A percentile compares a stretch with the other conserved stretches of the same genome.
phyloP scores from a whole-genome alignment of 2,113 vertebrate species.

The Syrrhaptes paradoxus region DNA sequence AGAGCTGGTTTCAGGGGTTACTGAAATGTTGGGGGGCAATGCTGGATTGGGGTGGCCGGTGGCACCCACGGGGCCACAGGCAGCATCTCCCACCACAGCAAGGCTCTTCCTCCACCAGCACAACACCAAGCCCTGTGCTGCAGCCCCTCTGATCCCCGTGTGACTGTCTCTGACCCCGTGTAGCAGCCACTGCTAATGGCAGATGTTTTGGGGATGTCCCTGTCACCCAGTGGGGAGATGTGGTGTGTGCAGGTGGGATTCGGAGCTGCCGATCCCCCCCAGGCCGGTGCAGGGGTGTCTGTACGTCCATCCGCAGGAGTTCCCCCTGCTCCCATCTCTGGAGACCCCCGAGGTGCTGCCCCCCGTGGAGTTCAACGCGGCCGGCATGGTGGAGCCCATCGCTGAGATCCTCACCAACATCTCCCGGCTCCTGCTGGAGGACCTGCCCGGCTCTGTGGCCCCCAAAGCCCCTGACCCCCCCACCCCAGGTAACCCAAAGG shows the following conservation, averaged over 20 bases:
- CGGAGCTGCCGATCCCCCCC: background rate
- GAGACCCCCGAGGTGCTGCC: slow-evolving; percentile 40
- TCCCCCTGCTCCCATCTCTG: slow-evolving; percentile 68
- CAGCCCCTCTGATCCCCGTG: background rate
- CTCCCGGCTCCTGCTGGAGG: slow-evolving; percentile 79
- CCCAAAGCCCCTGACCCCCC: background rate
- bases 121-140: background rate
- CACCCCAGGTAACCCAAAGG: slow-evolving; percentile 66
- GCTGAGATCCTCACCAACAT: slow-evolving; percentile 73
- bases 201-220: background rate
- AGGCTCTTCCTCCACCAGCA: background rate
- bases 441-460: slow-evolving; percentile 54
- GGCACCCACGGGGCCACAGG: background rate
- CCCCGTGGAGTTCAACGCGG: slow-evolving; percentile 63
- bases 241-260: rapidly evolving
- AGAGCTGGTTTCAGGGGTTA: background rate
- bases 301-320: slow-evolving; percentile 15
- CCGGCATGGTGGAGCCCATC: slow-evolving; percentile 56
- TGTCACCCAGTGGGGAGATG: background rate
- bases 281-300: background rate
- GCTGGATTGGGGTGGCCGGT: rapidly evolving
- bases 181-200: rapidly evolving
- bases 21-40: background rate
- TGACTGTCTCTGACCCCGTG: rapidly evolving
- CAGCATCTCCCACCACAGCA: background rate